Evolutionary conservation across 2,888 invertebrate genomes (phyloP).

Genomic region (Meteorus cinctellus): DNA sequence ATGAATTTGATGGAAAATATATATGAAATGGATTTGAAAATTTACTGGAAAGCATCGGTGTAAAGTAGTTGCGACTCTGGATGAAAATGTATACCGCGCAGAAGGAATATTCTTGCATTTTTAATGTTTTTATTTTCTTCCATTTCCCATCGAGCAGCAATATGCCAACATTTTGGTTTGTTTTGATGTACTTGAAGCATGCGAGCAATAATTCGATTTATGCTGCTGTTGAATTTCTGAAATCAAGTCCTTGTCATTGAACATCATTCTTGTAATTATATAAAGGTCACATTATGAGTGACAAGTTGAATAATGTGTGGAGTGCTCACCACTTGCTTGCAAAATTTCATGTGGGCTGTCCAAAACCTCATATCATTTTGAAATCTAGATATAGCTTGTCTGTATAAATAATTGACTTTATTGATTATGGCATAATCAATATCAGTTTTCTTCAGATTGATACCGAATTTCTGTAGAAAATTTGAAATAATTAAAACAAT

Average conservation of each 20-base stretch:
- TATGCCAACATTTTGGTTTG: conserved; percentile 84
- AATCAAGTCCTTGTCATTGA: conserved; percentile 14
- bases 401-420: conserved; percentile 84
- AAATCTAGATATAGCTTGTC: conserved; percentile 80
- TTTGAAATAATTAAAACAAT: conserved; percentile 25
- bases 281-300: background rate
- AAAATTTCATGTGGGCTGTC: conserved; percentile 87
- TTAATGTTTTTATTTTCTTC: conserved; percentile 80
- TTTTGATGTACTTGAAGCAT: conserved; percentile 81
- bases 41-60: conserved; percentile 79
- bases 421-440: conserved; percentile 82
- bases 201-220: conserved; percentile 69
- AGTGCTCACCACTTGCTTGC: conserved; percentile 78
- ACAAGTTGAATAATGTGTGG: background rate
- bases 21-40: background rate
- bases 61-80: conserved; percentile 81
- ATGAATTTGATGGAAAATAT: conserved; percentile 17
- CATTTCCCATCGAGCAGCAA: conserved; percentile 87
- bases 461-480: conserved; percentile 72
- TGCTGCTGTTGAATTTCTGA: conserved; percentile 66
- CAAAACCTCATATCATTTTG: conserved; percentile 84
- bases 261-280: background rate
- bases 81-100: conserved; percentile 86
- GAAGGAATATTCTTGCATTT: conserved; percentile 81
- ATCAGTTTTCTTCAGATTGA: conserved; percentile 78